Evolutionary conservation across 2,113 vertebrate species (phyloP), one percentile per base, ranked within the genome.

Genomic region (Dasypus novemcinctus): DNA sequence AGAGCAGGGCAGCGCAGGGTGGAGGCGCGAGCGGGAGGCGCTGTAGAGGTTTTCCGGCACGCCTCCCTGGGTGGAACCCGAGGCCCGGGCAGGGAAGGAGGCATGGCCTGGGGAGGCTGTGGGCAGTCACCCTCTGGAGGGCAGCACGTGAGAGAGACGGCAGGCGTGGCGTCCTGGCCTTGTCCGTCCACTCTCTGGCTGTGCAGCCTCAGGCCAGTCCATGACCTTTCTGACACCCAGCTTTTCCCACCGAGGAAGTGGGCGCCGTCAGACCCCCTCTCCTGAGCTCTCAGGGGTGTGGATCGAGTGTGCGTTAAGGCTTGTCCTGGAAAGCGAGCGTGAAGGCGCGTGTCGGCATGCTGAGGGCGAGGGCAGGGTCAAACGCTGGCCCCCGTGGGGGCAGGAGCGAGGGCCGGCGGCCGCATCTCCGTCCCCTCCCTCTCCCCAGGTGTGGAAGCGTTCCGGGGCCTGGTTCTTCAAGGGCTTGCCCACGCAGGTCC

Each of bases 401-500:
- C 27, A 41, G 54, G 46, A 49, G 25, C 21, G 4, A 0, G 18
- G 4, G 18, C 5, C 11, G 12, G 33, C 36, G 54, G 66, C 52
- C 46, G 1, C 13, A 5, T 46, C 61, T 0, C 0, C 3, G 4
- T 4, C 3, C 1, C 54, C 31, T 85, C 0, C 57, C 71, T 29
- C 57, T 72, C 81, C 21, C 68, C 90, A 99, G 99, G 98, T 99
- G 12, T 99, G 99, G 99, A 99, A 99, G 92, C 99, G 99, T 63
- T 99, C 99, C 0, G 99, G 99, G 0, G 99, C 99, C 0, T 99
- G 99, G 99, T 99, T 99, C 98, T 99, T 99, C 98, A 99, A 99
- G 96, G 99, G 99, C 13, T 94, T 99, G 96, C 99, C 99, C 20
- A 99, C 99, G 95, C 99, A 99, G 76, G 82, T 98, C 95, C 98